Conservation (phyloP, 2,888 invertebrate genomes). For the Ctena decussata region DNA sequence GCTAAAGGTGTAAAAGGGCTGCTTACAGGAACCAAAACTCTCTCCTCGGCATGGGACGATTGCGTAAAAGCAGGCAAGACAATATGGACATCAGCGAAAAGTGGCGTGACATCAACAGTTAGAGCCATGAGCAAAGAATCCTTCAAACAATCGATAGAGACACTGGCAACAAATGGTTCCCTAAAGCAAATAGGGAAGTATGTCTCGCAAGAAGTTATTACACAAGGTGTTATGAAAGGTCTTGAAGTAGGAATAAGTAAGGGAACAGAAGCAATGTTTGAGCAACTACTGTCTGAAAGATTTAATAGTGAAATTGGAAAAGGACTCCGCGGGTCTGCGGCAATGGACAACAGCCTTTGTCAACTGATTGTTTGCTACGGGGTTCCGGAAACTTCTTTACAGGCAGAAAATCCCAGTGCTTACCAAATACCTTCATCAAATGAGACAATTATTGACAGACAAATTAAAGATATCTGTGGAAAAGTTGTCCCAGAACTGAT, state of each 20-base stretch:
- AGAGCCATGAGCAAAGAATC: neutral
- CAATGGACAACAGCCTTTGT: neutral
- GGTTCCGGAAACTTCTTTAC: neutral
- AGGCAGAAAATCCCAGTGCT: neutral
- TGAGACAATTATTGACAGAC: neutral
- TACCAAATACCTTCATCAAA: neutral
- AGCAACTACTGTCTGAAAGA: neutral
- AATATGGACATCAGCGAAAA: neutral
- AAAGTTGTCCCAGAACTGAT: neutral
- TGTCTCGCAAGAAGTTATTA: neutral
- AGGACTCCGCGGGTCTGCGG: neutral
- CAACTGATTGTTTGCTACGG: neutral
- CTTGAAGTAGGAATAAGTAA: neutral
- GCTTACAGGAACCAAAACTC: neutral
- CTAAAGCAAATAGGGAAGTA: neutral
- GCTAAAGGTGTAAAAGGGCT: neutral
- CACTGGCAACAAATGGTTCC: neutral
- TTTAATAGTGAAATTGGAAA: neutral
- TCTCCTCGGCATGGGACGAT: neutral
- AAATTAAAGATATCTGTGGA: neutral
- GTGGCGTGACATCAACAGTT: neutral
- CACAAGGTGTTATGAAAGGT: neutral
- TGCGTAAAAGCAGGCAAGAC: neutral
- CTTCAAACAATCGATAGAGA: neutral
- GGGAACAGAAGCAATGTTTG: neutral